Evolutionary conservation across 2,888 invertebrate species (phyloP), one percentile per base, ranked within the genome.

Genomic region (Yponomeuta evonymella): DNA sequence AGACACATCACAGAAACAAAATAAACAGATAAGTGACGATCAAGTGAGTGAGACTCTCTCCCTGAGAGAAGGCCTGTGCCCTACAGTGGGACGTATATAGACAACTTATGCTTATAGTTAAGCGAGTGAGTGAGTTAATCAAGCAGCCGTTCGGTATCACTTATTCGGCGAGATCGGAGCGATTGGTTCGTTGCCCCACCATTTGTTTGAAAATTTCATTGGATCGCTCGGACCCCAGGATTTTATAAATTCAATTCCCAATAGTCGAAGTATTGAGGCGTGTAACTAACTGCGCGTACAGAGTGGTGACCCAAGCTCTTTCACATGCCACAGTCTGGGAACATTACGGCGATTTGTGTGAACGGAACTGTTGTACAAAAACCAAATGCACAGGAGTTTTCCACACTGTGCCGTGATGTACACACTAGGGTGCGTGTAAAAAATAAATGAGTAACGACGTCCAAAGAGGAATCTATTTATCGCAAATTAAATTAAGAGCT

Each of bases 131-230:
- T 23, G 23, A 23, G 23, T 23, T 23, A 23, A 23, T 23, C 23
- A 43, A 58, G 51, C 1, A 12, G 51, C 15, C 51, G 15, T 58
- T 58, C 51, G 15, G 12, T 58, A 58, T 12, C 15, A 58, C 2
- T 58, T 58, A 58, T 58, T 15, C 15, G 12, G 51, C 15, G 51
- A 58, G 15, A 58, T 43, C 43, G 51, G 51, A 58, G 51, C 51
- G 15, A 58, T 72, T 78, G 84, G 84, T 83, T 85, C 84, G 83
- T 84, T 86, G 80, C 74, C 70, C 74, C 76, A 73, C 75, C 81
- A 79, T 82, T 83, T 84, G 83, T 84, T 85, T 84, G 85, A 75
- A 77, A 79, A 80, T 79, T 79, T 76, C 77, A 77, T 77, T 75
- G 73, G 48, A 75, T 73, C 65, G 43, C 58, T 66, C 67, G 72